A percentile compares a stretch with the other conserved stretches of the same genome.
phyloP scores from a whole-genome alignment of 2,113 vertebrate genomes.

The Calyptommatus sinebrachiatus region DNA sequence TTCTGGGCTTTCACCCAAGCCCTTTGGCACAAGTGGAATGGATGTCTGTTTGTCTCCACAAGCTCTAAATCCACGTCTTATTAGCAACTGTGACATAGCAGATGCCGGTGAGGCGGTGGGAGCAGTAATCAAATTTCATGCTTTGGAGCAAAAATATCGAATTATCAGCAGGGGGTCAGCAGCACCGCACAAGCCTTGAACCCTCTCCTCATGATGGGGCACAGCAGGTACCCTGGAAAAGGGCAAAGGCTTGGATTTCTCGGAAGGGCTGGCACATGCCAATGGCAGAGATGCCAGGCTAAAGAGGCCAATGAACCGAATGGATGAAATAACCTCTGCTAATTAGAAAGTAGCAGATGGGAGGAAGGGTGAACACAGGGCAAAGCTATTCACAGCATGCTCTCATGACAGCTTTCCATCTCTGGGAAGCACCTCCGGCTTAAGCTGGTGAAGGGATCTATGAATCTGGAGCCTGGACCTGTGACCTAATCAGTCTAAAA shows the following conservation, averaged over 20 bases:
- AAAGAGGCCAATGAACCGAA: background rate
- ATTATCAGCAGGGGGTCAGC: background rate
- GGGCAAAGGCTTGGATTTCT: background rate
- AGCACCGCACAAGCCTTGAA: background rate
- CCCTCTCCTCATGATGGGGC: background rate
- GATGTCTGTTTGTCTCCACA: background rate
- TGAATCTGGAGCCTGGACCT: background rate
- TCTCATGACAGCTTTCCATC: background rate
- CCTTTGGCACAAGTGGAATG: background rate
- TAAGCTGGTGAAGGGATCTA: no score
- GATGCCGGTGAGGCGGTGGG: slow-evolving; percentile 14
- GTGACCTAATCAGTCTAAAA: background rate
- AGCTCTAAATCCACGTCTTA: slow-evolving; percentile 11
- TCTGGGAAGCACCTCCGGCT: background rate
- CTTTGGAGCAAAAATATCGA: slow-evolving; percentile 13
- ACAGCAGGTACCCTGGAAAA: background rate
- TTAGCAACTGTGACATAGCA: slow-evolving; percentile 16
- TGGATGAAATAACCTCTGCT: background rate
- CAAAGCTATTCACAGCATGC: background rate
- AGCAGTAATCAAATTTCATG: slow-evolving; percentile 24
- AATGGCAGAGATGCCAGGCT: background rate
- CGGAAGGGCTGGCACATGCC: background rate
- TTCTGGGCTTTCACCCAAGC: slow-evolving; percentile 4
- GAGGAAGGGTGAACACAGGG: background rate
- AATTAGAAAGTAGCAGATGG: slow-evolving; percentile 26